Percentiles rank a stretch among this genome's conserved stretches.
These are phyloP conservation scores for Burhinus bistriatus DNA, from an alignment of 2,113 vertebrate genomes.

Conservation along the genomic window DNA sequence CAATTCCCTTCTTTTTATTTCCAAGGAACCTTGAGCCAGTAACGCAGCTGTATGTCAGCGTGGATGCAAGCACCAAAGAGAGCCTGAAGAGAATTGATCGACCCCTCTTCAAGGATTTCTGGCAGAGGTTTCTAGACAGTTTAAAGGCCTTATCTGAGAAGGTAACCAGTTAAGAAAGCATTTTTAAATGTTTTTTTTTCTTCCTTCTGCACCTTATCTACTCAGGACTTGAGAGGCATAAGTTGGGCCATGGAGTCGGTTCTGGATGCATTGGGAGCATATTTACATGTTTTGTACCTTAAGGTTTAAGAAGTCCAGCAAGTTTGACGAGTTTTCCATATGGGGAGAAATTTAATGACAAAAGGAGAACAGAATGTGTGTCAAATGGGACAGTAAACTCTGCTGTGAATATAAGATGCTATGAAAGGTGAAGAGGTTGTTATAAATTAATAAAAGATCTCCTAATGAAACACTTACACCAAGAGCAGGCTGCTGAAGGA, in stretches of 20 bases:
- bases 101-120: slow-evolving; percentile 97
- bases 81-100: slow-evolving; percentile 93
- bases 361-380: not conserved
- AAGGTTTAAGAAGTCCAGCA: not conserved
- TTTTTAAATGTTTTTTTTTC: not conserved
- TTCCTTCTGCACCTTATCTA: not conserved
- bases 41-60: slow-evolving; percentile 94
- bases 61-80: slow-evolving; percentile 92
- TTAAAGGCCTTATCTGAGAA: slow-evolving; percentile 92
- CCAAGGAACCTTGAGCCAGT: slow-evolving; percentile 87
- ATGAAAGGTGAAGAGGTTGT: not conserved
- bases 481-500: not conserved
- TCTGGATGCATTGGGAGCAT: not conserved
- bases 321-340: not conserved
- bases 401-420: not conserved
- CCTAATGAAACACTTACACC: not conserved
- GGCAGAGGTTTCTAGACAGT: slow-evolving; percentile 91
- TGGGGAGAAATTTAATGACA: not conserved
- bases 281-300: rapidly evolving
- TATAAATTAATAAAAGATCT: not conserved
- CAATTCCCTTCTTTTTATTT: not conserved
- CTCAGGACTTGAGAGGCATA: not conserved
- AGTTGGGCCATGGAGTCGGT: not conserved
- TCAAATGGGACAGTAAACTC: not conserved
- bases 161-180: slow-evolving; percentile 70